Evolutionary conservation across 1,140 invertebrate genomes (phyloP).

Genomic region (Papilio xuthus): DNA sequence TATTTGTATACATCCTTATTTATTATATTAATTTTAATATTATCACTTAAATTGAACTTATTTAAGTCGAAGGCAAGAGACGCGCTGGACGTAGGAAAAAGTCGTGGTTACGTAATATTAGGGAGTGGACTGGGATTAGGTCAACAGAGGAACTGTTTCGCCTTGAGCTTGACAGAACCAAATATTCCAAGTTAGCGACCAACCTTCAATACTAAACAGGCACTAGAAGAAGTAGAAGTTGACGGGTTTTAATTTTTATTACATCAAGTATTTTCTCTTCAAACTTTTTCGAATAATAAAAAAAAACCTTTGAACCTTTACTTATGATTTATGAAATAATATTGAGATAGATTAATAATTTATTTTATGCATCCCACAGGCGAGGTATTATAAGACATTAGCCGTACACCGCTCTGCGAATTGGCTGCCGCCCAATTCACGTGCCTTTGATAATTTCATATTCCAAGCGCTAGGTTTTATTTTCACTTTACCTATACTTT

Average conservation of each 20-base stretch:
- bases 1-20: no score
- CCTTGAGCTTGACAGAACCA: no score
- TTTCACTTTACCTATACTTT: constrained; percentile 6
- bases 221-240: background rate
- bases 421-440: constrained; percentile 14
- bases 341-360: constrained; percentile 9
- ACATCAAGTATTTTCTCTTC: background rate
- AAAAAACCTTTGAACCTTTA: background rate
- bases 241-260: background rate
- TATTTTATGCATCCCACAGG: background rate
- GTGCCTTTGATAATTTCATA: constrained; percentile 20
- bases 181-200: no score
- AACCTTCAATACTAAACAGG: no score
- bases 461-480: constrained; percentile 1
- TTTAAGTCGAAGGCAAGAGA: no score
- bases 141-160: no score
- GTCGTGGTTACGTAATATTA: no score
- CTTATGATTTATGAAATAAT: background rate
- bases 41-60: no score
- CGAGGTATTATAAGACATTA: constrained; percentile 5
- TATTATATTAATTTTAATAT: no score
- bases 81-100: no score
- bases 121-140: no score
- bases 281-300: background rate
- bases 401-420: background rate